Conservation (phyloP, 2,888 invertebrate species). For the Hypselothyrea guttata region DNA sequence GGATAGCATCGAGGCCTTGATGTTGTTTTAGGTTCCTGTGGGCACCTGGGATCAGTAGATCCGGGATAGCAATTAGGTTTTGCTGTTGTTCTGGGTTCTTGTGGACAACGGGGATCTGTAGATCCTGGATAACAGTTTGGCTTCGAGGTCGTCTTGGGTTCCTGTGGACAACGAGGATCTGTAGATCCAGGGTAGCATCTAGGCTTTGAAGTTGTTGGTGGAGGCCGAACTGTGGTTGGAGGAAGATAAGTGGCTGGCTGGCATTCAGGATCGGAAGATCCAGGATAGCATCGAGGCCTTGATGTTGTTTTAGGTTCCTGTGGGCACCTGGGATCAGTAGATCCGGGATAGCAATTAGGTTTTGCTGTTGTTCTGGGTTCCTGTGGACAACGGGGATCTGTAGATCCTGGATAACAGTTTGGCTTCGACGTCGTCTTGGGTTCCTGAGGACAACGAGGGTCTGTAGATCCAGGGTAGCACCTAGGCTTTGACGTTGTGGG, state of each 20-base stretch:
- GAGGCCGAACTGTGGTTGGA: not conserved
- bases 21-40: constrained; percentile 30
- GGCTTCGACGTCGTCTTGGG: constrained; percentile 1
- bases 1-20: constrained; percentile 70
- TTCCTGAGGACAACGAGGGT: constrained; percentile 12
- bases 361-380: constrained; percentile 1
- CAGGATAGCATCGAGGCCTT: not conserved
- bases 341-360: not conserved
- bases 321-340: too few species aligned
- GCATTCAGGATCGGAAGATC: not conserved
- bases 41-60: constrained; percentile 78
- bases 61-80: constrained; percentile 6
- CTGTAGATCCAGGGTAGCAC: constrained; percentile 4
- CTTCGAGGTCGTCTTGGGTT: constrained; percentile 7
- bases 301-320: not conserved
- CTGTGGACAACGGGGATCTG: constrained; percentile 18
- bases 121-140: constrained; percentile 76
- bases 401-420: constrained; percentile 6
- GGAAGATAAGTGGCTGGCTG: not conserved
- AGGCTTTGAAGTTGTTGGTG: not conserved
- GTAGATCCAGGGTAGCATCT: constrained; percentile 9
- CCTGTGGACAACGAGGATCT: constrained; percentile 7
- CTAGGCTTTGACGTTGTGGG: not conserved
- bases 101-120: not conserved
- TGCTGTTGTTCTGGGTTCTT: not conserved